These are phyloP conservation scores for Salpingus planirostris DNA, from an alignment of 2,888 invertebrate genomes.

Conservation along the genomic window DNA sequence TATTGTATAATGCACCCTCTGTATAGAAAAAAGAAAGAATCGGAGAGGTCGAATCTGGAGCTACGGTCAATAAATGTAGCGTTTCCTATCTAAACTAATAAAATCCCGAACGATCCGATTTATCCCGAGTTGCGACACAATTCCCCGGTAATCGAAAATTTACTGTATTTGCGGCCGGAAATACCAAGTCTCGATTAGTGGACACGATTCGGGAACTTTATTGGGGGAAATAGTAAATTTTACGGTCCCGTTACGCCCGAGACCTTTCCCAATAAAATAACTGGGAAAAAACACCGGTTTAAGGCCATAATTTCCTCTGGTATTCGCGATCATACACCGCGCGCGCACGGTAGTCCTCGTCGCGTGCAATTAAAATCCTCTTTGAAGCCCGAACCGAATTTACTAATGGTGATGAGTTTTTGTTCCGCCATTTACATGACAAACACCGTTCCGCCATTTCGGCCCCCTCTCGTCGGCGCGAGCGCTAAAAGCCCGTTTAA, in stretches of 20 bases:
- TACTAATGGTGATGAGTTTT: too few species aligned
- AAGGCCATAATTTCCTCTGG: constrained; percentile 1
- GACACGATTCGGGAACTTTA: constrained; percentile 10
- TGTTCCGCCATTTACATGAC: too few species aligned
- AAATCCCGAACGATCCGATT: constrained; percentile 13
- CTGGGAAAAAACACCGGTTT: neutral
- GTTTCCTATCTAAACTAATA: constrained; percentile 14
- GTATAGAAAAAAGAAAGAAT: too few species aligned
- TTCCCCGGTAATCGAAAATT: constrained; percentile 15
- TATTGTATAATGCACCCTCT: too few species aligned
- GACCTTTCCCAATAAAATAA: constrained; percentile 13
- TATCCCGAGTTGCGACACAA: constrained; percentile 13
- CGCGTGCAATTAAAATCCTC: too few species aligned
- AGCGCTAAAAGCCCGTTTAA: too few species aligned
- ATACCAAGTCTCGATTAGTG: constrained; percentile 13
- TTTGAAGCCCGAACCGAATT: too few species aligned
- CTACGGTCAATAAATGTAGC: constrained; percentile 11
- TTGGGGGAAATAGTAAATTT: constrained; percentile 9
- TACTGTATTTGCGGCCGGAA: constrained; percentile 13
- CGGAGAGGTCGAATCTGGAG: too few species aligned
- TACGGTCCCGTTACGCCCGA: constrained; percentile 4
- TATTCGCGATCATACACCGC: too few species aligned
- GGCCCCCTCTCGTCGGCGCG: too few species aligned
- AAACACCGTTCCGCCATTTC: too few species aligned
- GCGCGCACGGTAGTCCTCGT: too few species aligned